A percentile compares a stretch with the other conserved stretches of the same genome.
Conservation (phyloP, 2,797 vertebrate species). For the Aythya fuligula region DNA sequence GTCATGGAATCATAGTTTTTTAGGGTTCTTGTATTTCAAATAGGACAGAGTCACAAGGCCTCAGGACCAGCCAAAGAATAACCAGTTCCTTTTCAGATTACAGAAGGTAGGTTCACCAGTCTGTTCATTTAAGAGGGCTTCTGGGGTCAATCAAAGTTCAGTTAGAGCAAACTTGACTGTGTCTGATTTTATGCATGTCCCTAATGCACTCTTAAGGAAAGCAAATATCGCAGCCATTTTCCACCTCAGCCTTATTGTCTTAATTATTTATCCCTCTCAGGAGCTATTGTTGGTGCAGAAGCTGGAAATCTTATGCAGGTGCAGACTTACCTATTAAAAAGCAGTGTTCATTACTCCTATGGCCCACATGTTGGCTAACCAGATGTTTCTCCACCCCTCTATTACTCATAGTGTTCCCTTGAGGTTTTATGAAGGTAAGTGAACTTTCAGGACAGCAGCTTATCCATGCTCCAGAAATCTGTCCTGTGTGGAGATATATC, state of each 20-base stretch:
- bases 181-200: constrained; percentile 32
- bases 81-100: neutral
- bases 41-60: neutral
- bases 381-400: constrained; percentile 42
- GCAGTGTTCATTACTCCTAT: constrained; percentile 33
- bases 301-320: constrained; percentile 60
- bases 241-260: constrained; percentile 40
- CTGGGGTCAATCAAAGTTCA: constrained; percentile 52
- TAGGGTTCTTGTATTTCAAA: neutral
- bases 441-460: constrained; percentile 18
- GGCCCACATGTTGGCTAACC: neutral
- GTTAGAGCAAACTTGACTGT: neutral
- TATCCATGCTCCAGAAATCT: neutral
- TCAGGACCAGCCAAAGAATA: neutral
- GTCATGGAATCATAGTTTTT: neutral
- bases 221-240: constrained; percentile 46
- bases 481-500: neutral
- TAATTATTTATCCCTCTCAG: constrained; percentile 65
- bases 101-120: constrained; percentile 5
- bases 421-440: constrained; percentile 16
- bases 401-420: neutral
- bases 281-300: constrained; percentile 57
- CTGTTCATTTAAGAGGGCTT: constrained; percentile 21
- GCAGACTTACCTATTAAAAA: constrained; percentile 55
- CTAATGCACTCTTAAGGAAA: constrained; percentile 32